Conservation (phyloP, 2,113 vertebrate genomes). For the Zonotrichia leucophrys region DNA sequence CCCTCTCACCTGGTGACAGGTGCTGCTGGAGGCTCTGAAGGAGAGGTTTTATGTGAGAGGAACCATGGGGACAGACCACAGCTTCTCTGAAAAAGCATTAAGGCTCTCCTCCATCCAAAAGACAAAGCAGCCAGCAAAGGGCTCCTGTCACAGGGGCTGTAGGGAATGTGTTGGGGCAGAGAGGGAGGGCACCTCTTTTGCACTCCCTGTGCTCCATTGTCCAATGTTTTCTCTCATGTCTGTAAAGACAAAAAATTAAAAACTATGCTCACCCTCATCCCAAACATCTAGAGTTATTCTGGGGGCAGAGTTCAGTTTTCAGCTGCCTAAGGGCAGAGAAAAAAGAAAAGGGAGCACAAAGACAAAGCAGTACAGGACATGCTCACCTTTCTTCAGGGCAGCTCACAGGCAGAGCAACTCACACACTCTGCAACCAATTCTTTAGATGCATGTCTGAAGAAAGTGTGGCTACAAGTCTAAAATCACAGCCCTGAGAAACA, state of each 20-base stretch:
- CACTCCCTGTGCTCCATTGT: accelerated
- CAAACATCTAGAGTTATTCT: background rate
- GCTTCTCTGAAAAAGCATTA: background rate
- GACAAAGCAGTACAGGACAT: background rate
- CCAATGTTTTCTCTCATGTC: background rate
- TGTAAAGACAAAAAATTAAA: background rate
- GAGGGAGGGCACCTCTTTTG: background rate
- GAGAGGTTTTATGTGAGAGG: background rate
- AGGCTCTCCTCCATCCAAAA: background rate
- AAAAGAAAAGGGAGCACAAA: background rate
- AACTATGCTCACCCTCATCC: background rate
- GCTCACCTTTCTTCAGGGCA: background rate
- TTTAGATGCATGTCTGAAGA: background rate
- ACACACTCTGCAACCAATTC: accelerated
- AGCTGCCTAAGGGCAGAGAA: background rate
- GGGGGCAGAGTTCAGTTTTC: background rate
- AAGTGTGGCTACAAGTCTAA: background rate
- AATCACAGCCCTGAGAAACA: background rate
- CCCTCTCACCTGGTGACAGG: no score
- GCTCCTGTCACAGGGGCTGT: background rate
- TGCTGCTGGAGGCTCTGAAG: background rate
- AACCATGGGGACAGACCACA: background rate
- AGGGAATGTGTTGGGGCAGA: background rate
- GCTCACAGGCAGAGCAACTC: background rate
- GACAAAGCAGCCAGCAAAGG: background rate